These are phyloP conservation scores for Chamaetylas fuelleborni DNA, from an alignment of 2,113 vertebrate species.

Conservation along the genomic window DNA sequence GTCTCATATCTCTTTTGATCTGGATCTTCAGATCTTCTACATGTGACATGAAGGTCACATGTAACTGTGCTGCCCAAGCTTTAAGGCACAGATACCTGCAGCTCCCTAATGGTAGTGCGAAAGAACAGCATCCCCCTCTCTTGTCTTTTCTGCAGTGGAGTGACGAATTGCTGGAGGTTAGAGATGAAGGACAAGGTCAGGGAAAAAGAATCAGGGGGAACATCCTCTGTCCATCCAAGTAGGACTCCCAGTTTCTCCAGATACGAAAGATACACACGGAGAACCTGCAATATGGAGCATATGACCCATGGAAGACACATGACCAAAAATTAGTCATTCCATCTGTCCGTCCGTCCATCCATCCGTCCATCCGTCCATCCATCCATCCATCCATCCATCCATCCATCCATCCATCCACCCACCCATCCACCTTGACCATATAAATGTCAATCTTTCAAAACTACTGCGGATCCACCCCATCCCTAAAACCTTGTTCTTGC, in stretches of 20 bases:
- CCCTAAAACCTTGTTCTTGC: background rate
- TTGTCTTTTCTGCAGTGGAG: slow-evolving; percentile 72
- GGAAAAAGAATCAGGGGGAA: slow-evolving; percentile 61
- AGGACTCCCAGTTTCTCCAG: slow-evolving; percentile 74
- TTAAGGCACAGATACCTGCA: slow-evolving; percentile 77
- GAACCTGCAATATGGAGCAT: slow-evolving; percentile 60
- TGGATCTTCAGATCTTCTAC: background rate
- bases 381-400: background rate
- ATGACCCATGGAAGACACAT: background rate
- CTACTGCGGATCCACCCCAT: accelerated
- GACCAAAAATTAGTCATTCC: background rate
- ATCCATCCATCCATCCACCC: background rate
- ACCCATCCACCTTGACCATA: background rate
- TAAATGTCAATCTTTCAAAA: background rate
- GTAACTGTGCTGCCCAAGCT: background rate
- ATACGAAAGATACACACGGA: slow-evolving; percentile 78
- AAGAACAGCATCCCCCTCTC: slow-evolving; percentile 75
- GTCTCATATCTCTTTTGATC: background rate
- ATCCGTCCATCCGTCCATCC: background rate
- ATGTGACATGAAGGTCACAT: background rate
- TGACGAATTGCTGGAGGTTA: slow-evolving; percentile 73
- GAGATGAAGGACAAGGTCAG: slow-evolving; percentile 82
- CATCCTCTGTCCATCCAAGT: slow-evolving; percentile 67
- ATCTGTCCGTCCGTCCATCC: background rate
- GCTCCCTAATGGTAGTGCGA: slow-evolving; percentile 76